Percentiles rank a stretch among this genome's conserved stretches.
phyloP scores from a whole-genome alignment of 2,888 invertebrate genomes.

The Morpho deidamia region DNA sequence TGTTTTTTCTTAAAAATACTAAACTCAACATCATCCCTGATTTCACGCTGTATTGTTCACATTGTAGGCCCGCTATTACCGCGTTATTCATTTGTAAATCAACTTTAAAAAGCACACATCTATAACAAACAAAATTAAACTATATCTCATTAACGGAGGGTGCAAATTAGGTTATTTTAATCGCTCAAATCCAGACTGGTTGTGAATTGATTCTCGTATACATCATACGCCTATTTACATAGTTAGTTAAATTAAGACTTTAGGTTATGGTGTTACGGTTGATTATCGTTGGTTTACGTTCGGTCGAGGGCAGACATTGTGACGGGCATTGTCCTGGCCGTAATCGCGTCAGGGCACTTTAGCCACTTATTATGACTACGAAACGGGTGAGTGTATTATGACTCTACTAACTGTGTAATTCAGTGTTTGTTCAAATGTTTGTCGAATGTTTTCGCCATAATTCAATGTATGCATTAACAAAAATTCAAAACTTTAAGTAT shows the following conservation, averaged over 20 bases:
- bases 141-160: constrained; percentile 13
- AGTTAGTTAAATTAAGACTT: constrained; percentile 36
- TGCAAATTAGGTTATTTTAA: constrained; percentile 19
- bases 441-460: too few relatives aligned
- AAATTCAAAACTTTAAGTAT: too few relatives aligned
- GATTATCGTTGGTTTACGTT: background rate
- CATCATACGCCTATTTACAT: constrained; percentile 32
- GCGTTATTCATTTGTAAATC: constrained; percentile 33
- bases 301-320: constrained; percentile 35
- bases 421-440: too few relatives aligned
- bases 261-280: background rate
- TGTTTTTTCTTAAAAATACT: too few relatives aligned
- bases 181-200: constrained; percentile 43
- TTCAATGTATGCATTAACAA: too few relatives aligned
- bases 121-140: constrained; percentile 31
- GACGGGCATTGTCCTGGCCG: constrained; percentile 43
- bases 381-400: too few relatives aligned
- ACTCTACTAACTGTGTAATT: too few relatives aligned
- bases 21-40: constrained; percentile 28
- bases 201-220: constrained; percentile 36
- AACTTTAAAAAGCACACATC: constrained; percentile 19
- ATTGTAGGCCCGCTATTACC: constrained; percentile 17
- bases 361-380: constrained; percentile 45
- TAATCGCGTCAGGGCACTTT: constrained; percentile 51
- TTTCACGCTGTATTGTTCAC: constrained; percentile 45